These are phyloP conservation scores for Anthophora plumipes DNA, from an alignment of 2,888 invertebrate species.

Conservation along the genomic window DNA sequence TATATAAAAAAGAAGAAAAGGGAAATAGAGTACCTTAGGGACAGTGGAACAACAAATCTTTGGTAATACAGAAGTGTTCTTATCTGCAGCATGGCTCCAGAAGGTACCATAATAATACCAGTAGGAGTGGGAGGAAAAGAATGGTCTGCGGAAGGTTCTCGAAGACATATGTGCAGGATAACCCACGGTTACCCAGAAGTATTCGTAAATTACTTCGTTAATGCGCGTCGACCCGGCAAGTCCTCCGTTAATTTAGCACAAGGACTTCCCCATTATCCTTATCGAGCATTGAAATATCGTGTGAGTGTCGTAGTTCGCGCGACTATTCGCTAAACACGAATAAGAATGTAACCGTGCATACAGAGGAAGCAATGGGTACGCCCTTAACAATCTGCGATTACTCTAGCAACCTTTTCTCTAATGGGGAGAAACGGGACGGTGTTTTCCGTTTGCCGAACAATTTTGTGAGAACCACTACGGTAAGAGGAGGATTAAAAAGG, in stretches of 20 bases:
- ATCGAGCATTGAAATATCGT: constrained; percentile 68
- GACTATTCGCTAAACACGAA: constrained; percentile 49
- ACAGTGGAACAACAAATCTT: background rate
- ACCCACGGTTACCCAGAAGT: constrained; percentile 53
- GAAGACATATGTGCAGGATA: constrained; percentile 48
- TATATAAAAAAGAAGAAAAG: background rate
- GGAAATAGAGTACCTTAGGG: background rate
- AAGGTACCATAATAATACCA: constrained; percentile 26
- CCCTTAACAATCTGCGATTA: constrained; percentile 32
- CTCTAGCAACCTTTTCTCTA: constrained; percentile 13
- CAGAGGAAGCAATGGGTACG: constrained; percentile 5
- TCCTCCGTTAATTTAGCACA: constrained; percentile 67
- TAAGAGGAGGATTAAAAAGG: constrained; percentile 15
- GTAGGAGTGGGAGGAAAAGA: constrained; percentile 31
- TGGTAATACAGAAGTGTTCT: background rate
- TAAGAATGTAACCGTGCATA: constrained; percentile 34
- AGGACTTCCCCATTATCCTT: constrained; percentile 65
- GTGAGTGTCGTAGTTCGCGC: constrained; percentile 11
- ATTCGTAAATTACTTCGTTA: constrained; percentile 70
- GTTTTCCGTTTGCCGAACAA: constrained; percentile 33
- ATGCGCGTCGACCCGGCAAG: constrained; percentile 60
- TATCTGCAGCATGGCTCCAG: constrained; percentile 20
- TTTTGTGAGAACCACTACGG: constrained; percentile 24
- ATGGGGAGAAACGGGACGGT: constrained; percentile 18
- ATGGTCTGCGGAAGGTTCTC: constrained; percentile 38